These are phyloP conservation scores for Anguilla rostrata DNA, from an alignment of 2,113 vertebrate genomes.

Conservation along the genomic window DNA sequence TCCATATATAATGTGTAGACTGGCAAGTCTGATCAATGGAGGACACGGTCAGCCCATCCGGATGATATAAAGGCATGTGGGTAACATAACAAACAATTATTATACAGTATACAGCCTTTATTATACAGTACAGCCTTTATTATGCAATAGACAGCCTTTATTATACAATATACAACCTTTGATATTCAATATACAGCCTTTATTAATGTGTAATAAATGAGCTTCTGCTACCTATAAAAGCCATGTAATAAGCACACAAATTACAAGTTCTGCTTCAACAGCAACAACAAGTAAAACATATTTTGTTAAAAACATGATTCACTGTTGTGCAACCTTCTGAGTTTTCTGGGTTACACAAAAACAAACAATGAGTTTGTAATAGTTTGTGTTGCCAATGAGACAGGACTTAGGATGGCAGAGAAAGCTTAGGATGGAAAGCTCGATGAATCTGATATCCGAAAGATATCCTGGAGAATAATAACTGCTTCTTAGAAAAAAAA, in stretches of 20 bases:
- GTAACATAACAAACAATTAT: background rate
- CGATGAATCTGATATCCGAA: background rate
- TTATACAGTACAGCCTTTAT: too few relatives aligned
- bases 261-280: background rate
- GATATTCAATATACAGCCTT: background rate
- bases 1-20: background rate
- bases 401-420: background rate
- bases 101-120: too few relatives aligned
- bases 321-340: conserved; percentile 46
- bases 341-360: conserved; percentile 33
- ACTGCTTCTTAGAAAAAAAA: background rate
- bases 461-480: background rate
- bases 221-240: background rate
- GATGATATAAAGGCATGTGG: background rate
- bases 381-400: background rate
- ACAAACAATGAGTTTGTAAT: background rate
- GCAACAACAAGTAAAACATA: conserved; percentile 13
- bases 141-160: too few relatives aligned
- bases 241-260: background rate
- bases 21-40: background rate
- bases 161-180: too few relatives aligned
- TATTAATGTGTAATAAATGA: background rate
- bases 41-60: background rate
- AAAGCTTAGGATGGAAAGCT: background rate
- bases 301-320: conserved; percentile 43